phyloP scores from a whole-genome alignment of 2,888 invertebrate species.

The Eulithis testata region DNA sequence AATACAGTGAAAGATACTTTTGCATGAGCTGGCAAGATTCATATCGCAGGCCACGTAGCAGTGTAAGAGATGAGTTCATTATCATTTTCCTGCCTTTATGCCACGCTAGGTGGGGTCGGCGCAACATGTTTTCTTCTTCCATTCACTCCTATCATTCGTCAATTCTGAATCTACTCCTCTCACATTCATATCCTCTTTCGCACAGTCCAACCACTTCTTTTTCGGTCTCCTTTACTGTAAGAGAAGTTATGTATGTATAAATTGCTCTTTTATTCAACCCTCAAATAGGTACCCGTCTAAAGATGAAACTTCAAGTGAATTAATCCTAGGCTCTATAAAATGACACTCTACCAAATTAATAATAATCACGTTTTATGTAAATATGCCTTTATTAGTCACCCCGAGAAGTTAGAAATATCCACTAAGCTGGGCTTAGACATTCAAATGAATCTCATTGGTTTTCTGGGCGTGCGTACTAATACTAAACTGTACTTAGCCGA shows the following conservation, averaged over 20 bases:
- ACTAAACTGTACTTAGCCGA: slow-evolving; percentile 46
- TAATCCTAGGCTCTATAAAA: slow-evolving; percentile 25
- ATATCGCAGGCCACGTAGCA: slow-evolving; percentile 7
- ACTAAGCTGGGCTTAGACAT: slow-evolving; percentile 46
- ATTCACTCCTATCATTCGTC: no score
- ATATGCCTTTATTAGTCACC: slow-evolving; percentile 41
- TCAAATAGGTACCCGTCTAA: slow-evolving; percentile 5
- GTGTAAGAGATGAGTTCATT: no score
- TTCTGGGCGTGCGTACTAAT: slow-evolving; percentile 43
- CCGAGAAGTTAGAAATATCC: slow-evolving; percentile 42
- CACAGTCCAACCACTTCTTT: no score
- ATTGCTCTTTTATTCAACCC: slow-evolving; percentile 7
- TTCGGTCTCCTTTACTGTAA: no score
- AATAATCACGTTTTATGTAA: slow-evolving; percentile 44
- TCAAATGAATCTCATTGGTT: slow-evolving; percentile 43
- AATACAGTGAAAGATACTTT: neutral
- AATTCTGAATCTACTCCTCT: no score
- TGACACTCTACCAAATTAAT: slow-evolving; percentile 30
- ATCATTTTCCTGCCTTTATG: no score
- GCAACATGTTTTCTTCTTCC: no score
- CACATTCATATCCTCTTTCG: no score
- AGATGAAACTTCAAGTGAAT: slow-evolving; percentile 12
- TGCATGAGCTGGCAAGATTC: slow-evolving; percentile 1
- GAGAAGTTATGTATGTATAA: slow-evolving; percentile 11
- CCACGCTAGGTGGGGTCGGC: no score